A percentile compares a stretch with the other conserved stretches of the same genome.
Evolutionary conservation across 2,888 invertebrate species (phyloP).

Genomic region (Zygogramma bicolorata): DNA sequence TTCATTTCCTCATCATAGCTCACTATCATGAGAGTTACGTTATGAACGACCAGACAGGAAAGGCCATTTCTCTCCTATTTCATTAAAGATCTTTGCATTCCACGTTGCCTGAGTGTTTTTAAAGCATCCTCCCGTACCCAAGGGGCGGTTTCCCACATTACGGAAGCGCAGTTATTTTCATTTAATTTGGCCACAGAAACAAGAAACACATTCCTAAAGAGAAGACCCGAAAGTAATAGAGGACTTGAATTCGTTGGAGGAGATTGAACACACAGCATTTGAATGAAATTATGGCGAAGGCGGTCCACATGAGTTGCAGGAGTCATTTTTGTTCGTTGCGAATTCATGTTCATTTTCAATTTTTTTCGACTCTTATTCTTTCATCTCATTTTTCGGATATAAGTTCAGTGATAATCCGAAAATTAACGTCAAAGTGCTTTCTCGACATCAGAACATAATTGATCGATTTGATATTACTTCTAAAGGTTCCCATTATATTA

Average conservation of each 20-base stretch:
- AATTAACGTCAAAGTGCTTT: too few relatives aligned
- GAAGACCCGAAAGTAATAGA: not conserved
- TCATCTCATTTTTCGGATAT: not conserved
- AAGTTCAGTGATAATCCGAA: too few relatives aligned
- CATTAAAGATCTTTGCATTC: constrained; percentile 30
- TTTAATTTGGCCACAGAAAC: constrained; percentile 30
- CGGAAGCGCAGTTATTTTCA: constrained; percentile 26
- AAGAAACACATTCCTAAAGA: not conserved
- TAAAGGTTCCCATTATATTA: too few relatives aligned
- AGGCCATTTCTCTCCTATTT: constrained; percentile 20
- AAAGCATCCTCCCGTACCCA: constrained; percentile 27
- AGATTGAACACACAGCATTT: not conserved
- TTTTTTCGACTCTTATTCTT: not conserved
- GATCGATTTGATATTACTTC: too few relatives aligned
- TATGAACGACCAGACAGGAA: not conserved
- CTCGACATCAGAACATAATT: too few relatives aligned
- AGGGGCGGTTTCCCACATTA: constrained; percentile 26
- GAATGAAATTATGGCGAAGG: not conserved
- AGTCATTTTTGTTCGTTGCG: not conserved
- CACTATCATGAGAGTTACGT: not conserved
- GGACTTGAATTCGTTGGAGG: not conserved
- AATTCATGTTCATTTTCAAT: not conserved
- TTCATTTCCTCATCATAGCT: not conserved
- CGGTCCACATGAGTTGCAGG: not conserved
- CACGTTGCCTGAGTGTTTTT: constrained; percentile 26